Evolutionary conservation across 64 coral and sea anemone genomes (phyloP).

Genomic region (Porites lutea): DNA sequence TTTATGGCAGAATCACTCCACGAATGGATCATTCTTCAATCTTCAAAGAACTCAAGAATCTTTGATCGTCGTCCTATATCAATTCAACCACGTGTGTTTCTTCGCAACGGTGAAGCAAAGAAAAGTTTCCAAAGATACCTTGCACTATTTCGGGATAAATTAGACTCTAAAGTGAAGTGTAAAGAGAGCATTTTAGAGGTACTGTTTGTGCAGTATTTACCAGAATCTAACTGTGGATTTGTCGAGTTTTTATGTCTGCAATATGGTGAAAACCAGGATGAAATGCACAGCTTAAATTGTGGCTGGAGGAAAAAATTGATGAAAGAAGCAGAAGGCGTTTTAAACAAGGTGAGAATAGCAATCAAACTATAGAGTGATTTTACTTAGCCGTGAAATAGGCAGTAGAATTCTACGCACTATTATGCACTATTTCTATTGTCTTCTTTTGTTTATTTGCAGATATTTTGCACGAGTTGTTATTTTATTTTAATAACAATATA

Average conservation of each 20-base stretch:
- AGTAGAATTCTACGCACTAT: too few species aligned
- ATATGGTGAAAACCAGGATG: background rate
- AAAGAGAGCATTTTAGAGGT: background rate
- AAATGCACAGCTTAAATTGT: background rate
- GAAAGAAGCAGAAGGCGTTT: background rate
- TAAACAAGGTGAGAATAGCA: background rate
- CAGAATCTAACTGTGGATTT: slow-evolving; percentile 5
- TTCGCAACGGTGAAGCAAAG: background rate
- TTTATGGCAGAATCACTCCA: too few species aligned
- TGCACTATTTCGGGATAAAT: background rate
- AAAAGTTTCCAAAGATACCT: background rate
- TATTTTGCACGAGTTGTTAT: too few species aligned
- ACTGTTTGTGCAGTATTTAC: background rate
- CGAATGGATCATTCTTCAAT: too few species aligned
- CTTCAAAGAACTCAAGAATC: too few species aligned
- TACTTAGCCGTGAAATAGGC: too few species aligned
- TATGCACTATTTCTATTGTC: too few species aligned
- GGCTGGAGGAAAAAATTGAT: background rate
- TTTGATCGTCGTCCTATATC: too few species aligned
- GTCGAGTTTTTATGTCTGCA: background rate
- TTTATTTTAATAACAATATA: too few species aligned
- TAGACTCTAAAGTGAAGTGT: background rate
- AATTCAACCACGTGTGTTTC: too few species aligned
- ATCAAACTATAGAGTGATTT: too few species aligned
- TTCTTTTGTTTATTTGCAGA: too few species aligned